These are phyloP conservation scores for Morpho helenor DNA, from an alignment of 2,888 invertebrate species.

Conservation along the genomic window DNA sequence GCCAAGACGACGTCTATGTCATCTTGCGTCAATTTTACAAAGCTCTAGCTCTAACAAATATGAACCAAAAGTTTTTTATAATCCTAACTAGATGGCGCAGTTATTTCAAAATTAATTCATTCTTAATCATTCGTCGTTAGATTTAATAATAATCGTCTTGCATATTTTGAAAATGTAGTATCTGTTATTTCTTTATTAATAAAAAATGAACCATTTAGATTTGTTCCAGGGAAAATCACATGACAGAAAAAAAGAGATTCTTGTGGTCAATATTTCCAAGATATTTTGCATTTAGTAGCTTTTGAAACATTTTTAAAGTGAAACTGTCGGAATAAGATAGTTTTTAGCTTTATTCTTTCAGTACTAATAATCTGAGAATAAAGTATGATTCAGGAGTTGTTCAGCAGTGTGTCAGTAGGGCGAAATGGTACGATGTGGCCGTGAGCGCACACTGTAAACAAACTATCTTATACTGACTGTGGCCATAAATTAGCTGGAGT, in stretches of 20 bases:
- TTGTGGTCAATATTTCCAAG: too few species aligned
- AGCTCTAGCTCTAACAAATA: background rate
- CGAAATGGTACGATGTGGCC: slow-evolving; percentile 38
- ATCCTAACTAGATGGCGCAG: background rate
- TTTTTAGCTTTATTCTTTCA: too few species aligned
- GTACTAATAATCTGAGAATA: background rate
- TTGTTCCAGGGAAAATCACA: too few species aligned
- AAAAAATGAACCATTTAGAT: too few species aligned
- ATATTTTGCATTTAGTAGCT: too few species aligned
- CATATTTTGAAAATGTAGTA: too few species aligned
- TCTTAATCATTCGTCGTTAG: too few species aligned
- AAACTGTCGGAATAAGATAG: too few species aligned
- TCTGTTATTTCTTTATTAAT: too few species aligned
- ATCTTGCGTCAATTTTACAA: slow-evolving; percentile 13
- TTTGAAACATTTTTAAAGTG: too few species aligned
- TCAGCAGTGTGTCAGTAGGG: slow-evolving; percentile 54
- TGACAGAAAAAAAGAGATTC: too few species aligned
- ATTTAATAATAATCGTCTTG: too few species aligned
- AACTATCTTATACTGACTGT: slow-evolving; percentile 32
- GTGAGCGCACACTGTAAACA: slow-evolving; percentile 47
- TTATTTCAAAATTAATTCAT: background rate
- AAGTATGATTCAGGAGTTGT: slow-evolving; percentile 11
- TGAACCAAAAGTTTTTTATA: background rate
- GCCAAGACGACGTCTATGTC: slow-evolving; percentile 1
- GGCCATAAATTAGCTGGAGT: slow-evolving; percentile 10